Conservation (phyloP, 2,888 invertebrate species). For the Ctena decussata region DNA sequence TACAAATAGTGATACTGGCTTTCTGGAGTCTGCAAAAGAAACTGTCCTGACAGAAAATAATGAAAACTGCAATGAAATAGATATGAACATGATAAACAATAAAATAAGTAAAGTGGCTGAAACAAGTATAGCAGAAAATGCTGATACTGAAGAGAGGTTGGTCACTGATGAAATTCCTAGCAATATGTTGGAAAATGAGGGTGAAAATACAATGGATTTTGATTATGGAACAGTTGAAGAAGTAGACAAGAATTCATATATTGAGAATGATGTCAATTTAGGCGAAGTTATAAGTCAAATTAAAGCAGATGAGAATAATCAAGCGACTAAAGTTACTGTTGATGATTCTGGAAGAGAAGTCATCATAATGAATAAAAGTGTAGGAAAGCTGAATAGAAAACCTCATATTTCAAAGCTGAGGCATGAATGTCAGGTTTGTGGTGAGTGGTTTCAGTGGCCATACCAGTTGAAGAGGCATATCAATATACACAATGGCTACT, state of each 20-base stretch:
- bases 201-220: background rate
- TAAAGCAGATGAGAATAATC: background rate
- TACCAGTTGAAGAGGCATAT: constrained; percentile 48
- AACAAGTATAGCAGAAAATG: too few species aligned
- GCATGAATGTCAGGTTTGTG: constrained; percentile 38
- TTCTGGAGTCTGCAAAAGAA: too few species aligned
- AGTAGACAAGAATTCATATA: background rate
- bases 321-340: background rate
- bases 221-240: background rate
- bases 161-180: background rate
- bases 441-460: constrained; percentile 44
- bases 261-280: background rate
- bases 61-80: too few species aligned
- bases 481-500: constrained; percentile 45
- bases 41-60: too few species aligned
- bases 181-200: background rate
- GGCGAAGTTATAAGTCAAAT: background rate
- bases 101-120: too few species aligned
- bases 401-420: constrained; percentile 25
- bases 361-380: constrained; percentile 41
- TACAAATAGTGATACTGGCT: too few species aligned
- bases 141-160: too few species aligned
- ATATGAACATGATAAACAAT: too few species aligned
- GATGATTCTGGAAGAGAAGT: constrained; percentile 1
- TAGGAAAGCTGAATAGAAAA: constrained; percentile 35